Evolutionary conservation across 2,113 vertebrate species (phyloP).

Genomic region (Ia io): DNA sequence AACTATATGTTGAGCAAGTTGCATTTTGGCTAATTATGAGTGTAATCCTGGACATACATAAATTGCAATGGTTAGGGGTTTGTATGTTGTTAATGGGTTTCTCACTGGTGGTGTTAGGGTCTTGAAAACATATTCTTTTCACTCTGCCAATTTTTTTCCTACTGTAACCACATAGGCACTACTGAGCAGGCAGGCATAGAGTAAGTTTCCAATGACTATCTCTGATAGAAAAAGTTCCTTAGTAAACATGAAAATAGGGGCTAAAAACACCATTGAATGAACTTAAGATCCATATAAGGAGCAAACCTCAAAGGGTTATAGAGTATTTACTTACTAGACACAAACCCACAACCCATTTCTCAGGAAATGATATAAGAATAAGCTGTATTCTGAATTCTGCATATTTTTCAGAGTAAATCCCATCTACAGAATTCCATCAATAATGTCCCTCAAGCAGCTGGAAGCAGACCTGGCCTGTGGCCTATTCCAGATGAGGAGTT

Average conservation of each 20-base stretch:
- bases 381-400: not conserved
- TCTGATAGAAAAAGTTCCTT: not conserved
- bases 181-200: not conserved
- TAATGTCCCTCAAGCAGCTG: not conserved
- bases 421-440: not conserved
- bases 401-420: constrained; percentile 24
- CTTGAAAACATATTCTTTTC: constrained; percentile 12
- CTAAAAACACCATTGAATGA: not conserved
- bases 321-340: not conserved
- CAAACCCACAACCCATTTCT: not conserved
- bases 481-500: not conserved
- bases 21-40: not conserved
- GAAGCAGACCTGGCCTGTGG: not conserved
- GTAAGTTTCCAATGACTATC: not conserved
- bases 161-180: not conserved
- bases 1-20: not conserved
- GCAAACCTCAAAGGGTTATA: not conserved
- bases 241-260: not conserved
- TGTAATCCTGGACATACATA: not conserved
- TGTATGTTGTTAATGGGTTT: not conserved
- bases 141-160: not conserved
- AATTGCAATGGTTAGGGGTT: not conserved
- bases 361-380: not conserved
- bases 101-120: not conserved
- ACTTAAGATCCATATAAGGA: not conserved